Evolutionary conservation across 2,113 vertebrate species (phyloP).

Genomic region (Prolemur simus): DNA sequence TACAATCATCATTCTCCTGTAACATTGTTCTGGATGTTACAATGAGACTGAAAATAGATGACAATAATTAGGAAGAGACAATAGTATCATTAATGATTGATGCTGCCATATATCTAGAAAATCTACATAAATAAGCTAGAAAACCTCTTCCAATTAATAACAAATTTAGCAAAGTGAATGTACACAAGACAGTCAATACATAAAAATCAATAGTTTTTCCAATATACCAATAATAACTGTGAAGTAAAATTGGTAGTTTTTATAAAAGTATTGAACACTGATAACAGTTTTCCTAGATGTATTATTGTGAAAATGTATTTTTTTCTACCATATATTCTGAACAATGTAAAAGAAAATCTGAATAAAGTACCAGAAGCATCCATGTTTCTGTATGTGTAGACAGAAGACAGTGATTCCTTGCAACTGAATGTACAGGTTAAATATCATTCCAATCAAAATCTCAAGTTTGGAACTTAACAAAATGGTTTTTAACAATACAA

Average conservation of each 20-base stretch:
- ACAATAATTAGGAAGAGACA: neutral
- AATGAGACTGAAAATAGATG: neutral
- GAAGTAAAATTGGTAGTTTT: neutral
- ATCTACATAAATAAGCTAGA: neutral
- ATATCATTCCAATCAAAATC: neutral
- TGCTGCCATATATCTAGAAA: neutral
- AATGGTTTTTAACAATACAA: neutral
- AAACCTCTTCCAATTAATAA: neutral
- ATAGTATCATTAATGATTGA: neutral
- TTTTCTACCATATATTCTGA: neutral
- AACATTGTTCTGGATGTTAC: neutral
- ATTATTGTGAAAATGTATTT: neutral
- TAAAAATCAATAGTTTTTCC: neutral
- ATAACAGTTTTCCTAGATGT: neutral
- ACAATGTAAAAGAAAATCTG: neutral
- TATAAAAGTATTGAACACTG: neutral
- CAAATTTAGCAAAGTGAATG: neutral
- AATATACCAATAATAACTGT: neutral
- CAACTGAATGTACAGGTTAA: neutral
- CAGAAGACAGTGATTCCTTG: neutral
- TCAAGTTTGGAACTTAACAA: neutral
- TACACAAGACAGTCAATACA: neutral
- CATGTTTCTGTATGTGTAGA: neutral
- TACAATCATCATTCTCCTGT: neutral
- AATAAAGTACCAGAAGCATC: neutral